phyloP scores from a whole-genome alignment of 2,113 vertebrate species.

The Brienomyrus brachyistius region DNA sequence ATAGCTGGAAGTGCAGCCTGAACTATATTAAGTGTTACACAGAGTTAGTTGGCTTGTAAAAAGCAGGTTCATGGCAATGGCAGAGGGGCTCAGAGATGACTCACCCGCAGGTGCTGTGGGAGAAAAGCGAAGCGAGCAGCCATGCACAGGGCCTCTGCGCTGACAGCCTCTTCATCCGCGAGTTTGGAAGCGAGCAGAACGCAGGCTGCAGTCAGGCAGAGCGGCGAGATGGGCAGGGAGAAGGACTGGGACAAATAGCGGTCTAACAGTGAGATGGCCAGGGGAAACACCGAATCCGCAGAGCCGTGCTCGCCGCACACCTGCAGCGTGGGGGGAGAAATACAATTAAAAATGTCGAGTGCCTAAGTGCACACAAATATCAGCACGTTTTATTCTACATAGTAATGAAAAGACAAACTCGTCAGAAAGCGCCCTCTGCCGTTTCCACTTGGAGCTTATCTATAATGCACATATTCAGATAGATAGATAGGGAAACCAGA shows the following conservation, averaged over 20 bases:
- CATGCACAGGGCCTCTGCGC: conserved; percentile 53
- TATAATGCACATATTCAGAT: neutral
- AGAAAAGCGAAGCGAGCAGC: conserved; percentile 57
- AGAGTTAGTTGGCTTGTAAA: neutral
- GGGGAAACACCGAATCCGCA: conserved; percentile 61
- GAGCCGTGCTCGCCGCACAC: conserved; percentile 63
- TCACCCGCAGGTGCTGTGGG: conserved; percentile 54
- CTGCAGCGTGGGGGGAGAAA: conserved; percentile 33
- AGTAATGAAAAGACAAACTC: neutral
- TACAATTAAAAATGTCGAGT: neutral
- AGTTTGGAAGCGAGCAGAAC: conserved; percentile 69
- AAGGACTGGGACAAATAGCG: conserved; percentile 55
- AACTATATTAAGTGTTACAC: neutral
- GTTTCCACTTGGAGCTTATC: neutral
- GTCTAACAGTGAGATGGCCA: conserved; percentile 65
- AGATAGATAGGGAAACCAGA: neutral
- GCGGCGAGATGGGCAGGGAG: conserved; percentile 47
- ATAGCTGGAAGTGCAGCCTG: neutral
- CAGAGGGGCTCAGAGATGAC: conserved; percentile 16
- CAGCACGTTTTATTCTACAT: neutral
- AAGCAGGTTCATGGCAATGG: neutral
- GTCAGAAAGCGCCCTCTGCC: neutral
- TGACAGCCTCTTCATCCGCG: conserved; percentile 52
- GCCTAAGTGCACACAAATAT: neutral
- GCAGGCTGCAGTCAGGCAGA: conserved; percentile 60